Evolutionary conservation across 1,140 invertebrate species (phyloP), one percentile per base, ranked within the genome.

Genomic region (Scaptodrosophila lebanonensis): DNA sequence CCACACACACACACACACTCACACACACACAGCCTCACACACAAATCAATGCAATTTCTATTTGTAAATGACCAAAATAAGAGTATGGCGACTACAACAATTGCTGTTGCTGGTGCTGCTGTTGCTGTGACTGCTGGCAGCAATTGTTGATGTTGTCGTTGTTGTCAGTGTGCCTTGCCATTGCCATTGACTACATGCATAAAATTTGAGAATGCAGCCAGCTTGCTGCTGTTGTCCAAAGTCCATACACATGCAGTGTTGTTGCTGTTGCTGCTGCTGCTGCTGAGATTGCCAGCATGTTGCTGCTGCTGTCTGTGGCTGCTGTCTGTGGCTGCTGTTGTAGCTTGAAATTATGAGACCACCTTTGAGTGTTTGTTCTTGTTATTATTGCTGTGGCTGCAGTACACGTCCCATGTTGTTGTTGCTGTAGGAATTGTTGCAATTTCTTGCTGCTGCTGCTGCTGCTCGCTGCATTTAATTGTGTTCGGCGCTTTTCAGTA

Each of bases 21-120:
- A n/a, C n/a, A n/a, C n/a, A n/a, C n/a, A n/a, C n/a, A n/a, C n/a
- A n/a, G n/a, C n/a, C n/a, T 25, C 8, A 43, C 56, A 17, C 48
- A 25, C 62, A 79, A 82, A 82, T 82, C 75, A 82, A 83, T 82
- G 75, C 75, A 82, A 76, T 82, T 82, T 82, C 70, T 79, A 82
- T 82, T 82, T 83, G 75, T 83, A 82, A 83, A 83, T 83, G 70
- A 82, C 76, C 75, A 82, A 82, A 82, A 75, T 60, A 62, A 62
- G 44, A 29, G 9, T 2, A 38, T 4, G 11, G 17, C n/a, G 15
- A 38, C 4, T 2, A 38, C 17, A 9, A 16, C 35, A 38, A 38
- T 33, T 33, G 32, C 12, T 33, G 32, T 16, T 38, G 11, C 17
- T 38, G 35, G 7, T 16, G 36, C 20, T 35, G 50, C 25, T 35